Evolutionary conservation across 2,888 invertebrate species (phyloP).

Genomic region (Autographa gamma): DNA sequence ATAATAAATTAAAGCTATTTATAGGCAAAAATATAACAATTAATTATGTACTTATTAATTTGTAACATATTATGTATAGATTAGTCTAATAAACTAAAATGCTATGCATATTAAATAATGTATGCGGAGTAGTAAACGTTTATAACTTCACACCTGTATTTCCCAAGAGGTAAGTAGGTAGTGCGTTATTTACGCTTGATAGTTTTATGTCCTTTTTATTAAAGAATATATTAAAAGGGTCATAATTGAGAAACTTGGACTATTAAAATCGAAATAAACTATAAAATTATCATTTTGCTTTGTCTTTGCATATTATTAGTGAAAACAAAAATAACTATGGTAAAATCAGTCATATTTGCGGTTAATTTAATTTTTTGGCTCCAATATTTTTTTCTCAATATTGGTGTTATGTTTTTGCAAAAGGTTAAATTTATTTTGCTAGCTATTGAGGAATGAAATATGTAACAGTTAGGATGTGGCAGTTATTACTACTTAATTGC

Average conservation of each 20-base stretch:
- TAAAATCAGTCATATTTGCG: too few relatives aligned
- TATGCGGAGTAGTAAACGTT: neutral
- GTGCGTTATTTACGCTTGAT: conserved; percentile 1
- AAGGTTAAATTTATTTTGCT: too few relatives aligned
- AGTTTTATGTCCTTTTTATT: neutral
- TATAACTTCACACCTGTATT: neutral
- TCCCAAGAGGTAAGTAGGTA: neutral
- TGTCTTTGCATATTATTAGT: neutral
- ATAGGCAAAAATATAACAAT: neutral
- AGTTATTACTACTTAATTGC: too few relatives aligned
- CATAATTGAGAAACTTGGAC: neutral
- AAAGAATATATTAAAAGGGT: neutral
- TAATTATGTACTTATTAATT: neutral
- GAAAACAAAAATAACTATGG: too few relatives aligned
- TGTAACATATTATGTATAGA: neutral
- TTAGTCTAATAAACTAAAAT: neutral
- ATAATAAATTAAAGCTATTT: neutral
- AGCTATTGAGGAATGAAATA: too few relatives aligned
- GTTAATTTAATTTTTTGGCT: too few relatives aligned
- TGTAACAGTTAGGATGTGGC: too few relatives aligned
- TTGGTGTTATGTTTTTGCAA: too few relatives aligned
- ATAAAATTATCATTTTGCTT: neutral
- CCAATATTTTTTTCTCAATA: too few relatives aligned
- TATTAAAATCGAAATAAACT: too few relatives aligned
- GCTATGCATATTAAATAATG: neutral